Evolutionary conservation across 2,113 vertebrate species (phyloP).

Genomic region (Columba livia): DNA sequence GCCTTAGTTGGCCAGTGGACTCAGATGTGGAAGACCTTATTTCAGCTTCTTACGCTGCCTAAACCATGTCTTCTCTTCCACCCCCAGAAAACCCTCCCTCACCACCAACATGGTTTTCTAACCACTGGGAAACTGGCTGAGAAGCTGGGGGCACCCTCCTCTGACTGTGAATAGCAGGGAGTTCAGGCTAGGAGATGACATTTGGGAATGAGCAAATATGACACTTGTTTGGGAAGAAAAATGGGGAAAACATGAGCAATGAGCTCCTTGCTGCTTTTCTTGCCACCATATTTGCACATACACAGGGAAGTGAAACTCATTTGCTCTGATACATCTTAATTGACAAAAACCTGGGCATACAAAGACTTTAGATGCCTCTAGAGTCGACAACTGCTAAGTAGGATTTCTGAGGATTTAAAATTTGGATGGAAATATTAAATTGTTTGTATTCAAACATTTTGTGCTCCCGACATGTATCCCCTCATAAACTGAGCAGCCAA

Average conservation of each 20-base stretch:
- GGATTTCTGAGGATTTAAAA: not conserved
- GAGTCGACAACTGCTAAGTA: not conserved
- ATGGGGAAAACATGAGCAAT: not conserved
- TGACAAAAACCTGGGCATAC: not conserved
- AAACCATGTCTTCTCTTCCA: not conserved
- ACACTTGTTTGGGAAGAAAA: not conserved
- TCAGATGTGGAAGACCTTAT: not conserved
- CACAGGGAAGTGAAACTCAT: fast-evolving
- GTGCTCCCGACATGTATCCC: not conserved
- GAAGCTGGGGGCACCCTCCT: not conserved
- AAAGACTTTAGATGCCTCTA: not conserved
- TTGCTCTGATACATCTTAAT: not conserved
- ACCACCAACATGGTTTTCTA: not conserved
- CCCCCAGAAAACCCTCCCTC: not conserved
- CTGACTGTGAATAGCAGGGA: not conserved
- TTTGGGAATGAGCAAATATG: not conserved
- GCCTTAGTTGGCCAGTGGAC: not conserved
- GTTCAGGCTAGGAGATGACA: not conserved
- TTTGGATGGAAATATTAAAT: not conserved
- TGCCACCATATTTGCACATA: not conserved
- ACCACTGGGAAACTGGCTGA: not conserved
- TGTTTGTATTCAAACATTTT: not conserved
- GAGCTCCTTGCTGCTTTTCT: not conserved
- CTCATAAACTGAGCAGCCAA: not conserved
- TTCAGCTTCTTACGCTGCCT: not conserved